Evolutionary conservation across 2,888 invertebrate genomes (phyloP).

Genomic region (Bhutanitis thaidina): DNA sequence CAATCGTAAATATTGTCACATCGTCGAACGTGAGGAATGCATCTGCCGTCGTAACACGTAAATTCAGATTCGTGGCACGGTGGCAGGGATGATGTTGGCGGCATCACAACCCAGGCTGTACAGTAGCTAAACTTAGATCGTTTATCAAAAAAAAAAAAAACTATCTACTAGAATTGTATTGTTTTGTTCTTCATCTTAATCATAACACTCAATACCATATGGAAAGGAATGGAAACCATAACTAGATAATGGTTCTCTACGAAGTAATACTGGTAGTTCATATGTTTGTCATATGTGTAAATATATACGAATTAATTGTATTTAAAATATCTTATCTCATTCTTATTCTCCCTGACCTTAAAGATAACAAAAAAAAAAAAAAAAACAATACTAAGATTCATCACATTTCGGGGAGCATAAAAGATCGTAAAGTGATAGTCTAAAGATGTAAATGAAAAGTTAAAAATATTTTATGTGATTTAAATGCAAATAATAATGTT

Average conservation of each 20-base stretch:
- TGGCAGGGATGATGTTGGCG: conserved; percentile 52
- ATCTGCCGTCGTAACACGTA: conserved; percentile 86
- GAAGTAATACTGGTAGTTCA: too few species aligned
- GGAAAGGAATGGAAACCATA: background rate
- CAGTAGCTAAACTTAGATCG: conserved; percentile 35
- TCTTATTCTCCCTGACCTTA: too few species aligned
- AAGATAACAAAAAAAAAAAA: too few species aligned
- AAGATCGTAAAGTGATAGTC: too few species aligned
- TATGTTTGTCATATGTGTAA: too few species aligned
- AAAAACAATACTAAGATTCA: too few species aligned
- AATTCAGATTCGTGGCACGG: conserved; percentile 83
- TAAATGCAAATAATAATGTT: background rate
- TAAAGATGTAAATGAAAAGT: too few species aligned
- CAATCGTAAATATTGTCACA: conserved; percentile 96
- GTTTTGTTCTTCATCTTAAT: background rate
- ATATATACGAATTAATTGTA: too few species aligned
- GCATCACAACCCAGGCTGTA: conserved; percentile 61
- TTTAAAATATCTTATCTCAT: too few species aligned
- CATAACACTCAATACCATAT: background rate
- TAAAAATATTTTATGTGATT: background rate
- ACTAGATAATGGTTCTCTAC: too few species aligned
- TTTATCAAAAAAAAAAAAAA: background rate
- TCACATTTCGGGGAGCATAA: too few species aligned
- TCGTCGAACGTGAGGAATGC: conserved; percentile 87
- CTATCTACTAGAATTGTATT: background rate